Conservation (phyloP, 2,113 vertebrate species). For the Sinosuthora webbiana region DNA sequence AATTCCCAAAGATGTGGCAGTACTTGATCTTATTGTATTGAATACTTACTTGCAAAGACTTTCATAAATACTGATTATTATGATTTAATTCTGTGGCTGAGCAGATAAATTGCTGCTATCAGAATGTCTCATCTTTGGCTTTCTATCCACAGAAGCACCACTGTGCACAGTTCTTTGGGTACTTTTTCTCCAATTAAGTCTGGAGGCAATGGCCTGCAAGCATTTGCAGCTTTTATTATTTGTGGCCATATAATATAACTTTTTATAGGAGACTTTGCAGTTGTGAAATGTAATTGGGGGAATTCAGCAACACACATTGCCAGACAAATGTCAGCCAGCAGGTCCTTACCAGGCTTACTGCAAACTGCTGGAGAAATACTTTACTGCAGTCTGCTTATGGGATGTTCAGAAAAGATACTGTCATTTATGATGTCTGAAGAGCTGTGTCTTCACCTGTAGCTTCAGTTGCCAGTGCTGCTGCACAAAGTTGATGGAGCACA, state of each 20-base stretch:
- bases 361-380: not conserved
- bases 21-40: not conserved
- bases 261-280: not conserved
- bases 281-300: not conserved
- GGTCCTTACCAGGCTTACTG: not conserved
- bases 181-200: not conserved
- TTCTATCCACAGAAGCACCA: not conserved
- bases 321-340: not conserved
- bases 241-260: not conserved
- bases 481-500: constrained; percentile 24
- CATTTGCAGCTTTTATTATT: not conserved
- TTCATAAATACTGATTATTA: not conserved
- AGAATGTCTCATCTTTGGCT: not conserved
- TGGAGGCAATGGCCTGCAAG: not conserved
- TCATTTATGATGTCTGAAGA: not conserved
- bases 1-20: not conserved
- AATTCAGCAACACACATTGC: not conserved
- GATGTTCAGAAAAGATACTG: not conserved
- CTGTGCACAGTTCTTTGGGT: not conserved
- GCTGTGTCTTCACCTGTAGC: not conserved
- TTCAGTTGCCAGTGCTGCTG: not conserved
- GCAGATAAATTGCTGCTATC: not conserved
- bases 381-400: not conserved
- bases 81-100: not conserved
- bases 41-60: not conserved